A percentile compares a stretch with the other conserved stretches of the same genome.
phyloP scores from a whole-genome alignment of 2,888 invertebrate species.

The Deilephila porcellus region DNA sequence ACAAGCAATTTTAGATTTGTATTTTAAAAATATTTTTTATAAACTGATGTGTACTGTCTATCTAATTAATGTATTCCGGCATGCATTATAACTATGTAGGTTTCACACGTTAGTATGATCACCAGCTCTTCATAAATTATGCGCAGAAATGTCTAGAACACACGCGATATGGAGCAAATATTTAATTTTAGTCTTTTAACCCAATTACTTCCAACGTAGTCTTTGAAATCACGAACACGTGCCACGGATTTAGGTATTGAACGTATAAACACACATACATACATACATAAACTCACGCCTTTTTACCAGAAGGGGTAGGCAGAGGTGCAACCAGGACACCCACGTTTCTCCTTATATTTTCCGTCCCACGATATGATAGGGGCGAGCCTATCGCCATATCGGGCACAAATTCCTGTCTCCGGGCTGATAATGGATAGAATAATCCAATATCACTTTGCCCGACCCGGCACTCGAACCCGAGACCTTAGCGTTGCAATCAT shows the following conservation, averaged over 20 bases:
- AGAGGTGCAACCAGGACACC: too few species aligned
- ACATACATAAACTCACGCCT: too few species aligned
- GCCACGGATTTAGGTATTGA: background rate
- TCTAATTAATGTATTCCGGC: background rate
- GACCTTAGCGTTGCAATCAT: too few species aligned
- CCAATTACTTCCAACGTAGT: background rate
- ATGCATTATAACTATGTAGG: background rate
- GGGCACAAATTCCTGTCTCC: too few species aligned
- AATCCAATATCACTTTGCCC: too few species aligned
- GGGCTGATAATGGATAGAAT: too few species aligned
- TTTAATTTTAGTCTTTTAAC: slow-evolving; percentile 1
- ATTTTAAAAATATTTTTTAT: background rate
- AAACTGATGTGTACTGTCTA: background rate
- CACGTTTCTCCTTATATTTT: too few species aligned
- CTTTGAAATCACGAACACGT: background rate
- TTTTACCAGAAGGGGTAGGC: too few species aligned
- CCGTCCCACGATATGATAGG: too few species aligned
- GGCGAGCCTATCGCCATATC: too few species aligned
- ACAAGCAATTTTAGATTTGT: background rate
- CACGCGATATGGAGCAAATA: background rate
- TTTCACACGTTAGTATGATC: slow-evolving; percentile 13
- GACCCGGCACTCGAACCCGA: too few species aligned
- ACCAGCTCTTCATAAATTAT: slow-evolving; percentile 7
- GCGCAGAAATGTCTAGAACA: slow-evolving; percentile 10
- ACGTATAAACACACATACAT: background rate